A percentile compares a stretch with the other conserved stretches of the same genome.
phyloP scores from a whole-genome alignment of 2,797 vertebrate genomes.

The Emys orbicularis region DNA sequence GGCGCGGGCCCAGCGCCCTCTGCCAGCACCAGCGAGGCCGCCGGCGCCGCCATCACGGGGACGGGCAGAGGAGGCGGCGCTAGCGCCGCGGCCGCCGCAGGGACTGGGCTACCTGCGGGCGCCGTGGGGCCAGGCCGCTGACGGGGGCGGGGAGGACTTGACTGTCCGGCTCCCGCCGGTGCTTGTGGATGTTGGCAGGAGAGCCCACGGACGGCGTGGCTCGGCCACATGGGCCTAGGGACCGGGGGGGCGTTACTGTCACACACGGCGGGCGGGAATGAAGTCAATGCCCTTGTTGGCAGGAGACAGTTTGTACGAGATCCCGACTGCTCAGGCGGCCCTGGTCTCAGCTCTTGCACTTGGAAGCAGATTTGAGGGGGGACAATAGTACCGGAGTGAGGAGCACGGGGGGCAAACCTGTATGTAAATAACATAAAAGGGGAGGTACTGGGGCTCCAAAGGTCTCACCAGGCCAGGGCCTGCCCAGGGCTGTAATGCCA shows the following conservation, averaged over 20 bases:
- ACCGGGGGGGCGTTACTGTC: fast-evolving
- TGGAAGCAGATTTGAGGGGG: not conserved
- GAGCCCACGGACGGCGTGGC: not conserved
- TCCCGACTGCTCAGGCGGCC: too few species aligned
- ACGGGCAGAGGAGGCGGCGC: not conserved
- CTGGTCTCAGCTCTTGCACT: too few species aligned
- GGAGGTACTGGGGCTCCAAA: too few species aligned
- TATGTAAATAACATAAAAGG: too few species aligned
- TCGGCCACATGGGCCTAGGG: not conserved
- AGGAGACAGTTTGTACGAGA: too few species aligned
- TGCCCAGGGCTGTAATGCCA: too few species aligned
- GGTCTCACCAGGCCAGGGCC: too few species aligned
- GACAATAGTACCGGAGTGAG: too few species aligned
- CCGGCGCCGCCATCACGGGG: not conserved
- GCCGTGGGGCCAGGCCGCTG: not conserved
- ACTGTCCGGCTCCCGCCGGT: not conserved
- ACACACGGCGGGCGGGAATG: too few species aligned
- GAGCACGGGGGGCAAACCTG: fast-evolving
- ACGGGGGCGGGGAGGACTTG: not conserved
- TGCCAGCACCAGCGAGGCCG: not conserved
- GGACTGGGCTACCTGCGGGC: too few species aligned
- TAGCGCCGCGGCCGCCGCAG: too few species aligned
- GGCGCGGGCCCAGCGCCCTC: not conserved
- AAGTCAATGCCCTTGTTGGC: too few species aligned
- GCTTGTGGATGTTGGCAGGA: not conserved